A percentile compares a stretch with the other conserved stretches of the same genome.
phyloP scores from a whole-genome alignment of 2,113 vertebrate species.

The Indicator maculatus region DNA sequence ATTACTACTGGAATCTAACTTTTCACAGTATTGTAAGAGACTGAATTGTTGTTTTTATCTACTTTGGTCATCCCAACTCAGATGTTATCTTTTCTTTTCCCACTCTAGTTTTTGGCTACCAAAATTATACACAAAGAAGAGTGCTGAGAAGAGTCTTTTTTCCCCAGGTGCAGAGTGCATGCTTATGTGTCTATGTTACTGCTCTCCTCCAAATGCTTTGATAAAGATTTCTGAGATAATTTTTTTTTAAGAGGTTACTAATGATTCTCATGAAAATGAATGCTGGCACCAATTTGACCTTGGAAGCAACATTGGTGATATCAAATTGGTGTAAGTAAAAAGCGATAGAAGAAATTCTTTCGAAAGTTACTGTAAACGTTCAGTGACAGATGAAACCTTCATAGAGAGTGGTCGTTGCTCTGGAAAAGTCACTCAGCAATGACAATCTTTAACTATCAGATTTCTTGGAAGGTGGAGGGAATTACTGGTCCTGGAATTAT shows the following conservation, averaged over 20 bases:
- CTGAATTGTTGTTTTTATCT: conserved; percentile 54
- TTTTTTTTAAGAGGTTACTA: not conserved
- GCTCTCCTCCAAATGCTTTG: not conserved
- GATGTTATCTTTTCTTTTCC: conserved; percentile 63
- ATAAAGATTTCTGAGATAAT: not conserved
- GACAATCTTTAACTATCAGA: not conserved
- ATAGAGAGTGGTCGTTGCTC: not conserved
- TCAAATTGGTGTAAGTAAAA: not conserved
- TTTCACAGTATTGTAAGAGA: conserved; percentile 57
- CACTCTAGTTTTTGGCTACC: conserved; percentile 50
- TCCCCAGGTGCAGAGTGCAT: not conserved
- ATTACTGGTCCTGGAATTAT: conserved; percentile 4
- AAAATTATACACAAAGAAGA: not conserved
- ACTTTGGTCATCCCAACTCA: conserved; percentile 64
- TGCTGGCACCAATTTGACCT: not conserved
- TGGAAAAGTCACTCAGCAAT: not conserved
- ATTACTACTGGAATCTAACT: conserved; percentile 63
- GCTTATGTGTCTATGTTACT: not conserved
- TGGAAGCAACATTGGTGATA: not conserved
- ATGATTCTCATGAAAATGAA: not conserved
- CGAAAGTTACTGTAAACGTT: not conserved
- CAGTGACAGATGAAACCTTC: not conserved
- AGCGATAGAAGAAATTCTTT: not conserved
- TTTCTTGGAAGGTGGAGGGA: conserved; percentile 49
- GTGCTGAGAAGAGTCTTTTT: not conserved